phyloP scores from a whole-genome alignment of 2,797 vertebrate genomes.

The Gymnoscopelus braueri region DNA sequence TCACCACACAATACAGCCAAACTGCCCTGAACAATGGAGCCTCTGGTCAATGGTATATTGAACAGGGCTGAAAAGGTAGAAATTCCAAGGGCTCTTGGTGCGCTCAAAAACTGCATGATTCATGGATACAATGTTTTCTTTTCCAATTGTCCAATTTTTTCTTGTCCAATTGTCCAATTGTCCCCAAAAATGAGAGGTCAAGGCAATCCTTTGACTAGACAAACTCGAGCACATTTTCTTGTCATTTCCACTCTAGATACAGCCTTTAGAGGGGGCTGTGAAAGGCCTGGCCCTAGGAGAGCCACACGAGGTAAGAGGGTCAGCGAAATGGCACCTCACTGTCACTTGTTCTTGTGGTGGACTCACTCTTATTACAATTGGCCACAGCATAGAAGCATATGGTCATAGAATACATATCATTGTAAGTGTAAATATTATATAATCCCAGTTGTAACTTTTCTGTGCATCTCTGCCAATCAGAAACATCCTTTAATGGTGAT shows the following conservation, averaged over 20 bases:
- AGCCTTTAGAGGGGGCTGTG: slow-evolving; percentile 44
- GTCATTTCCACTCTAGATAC: slow-evolving; percentile 62
- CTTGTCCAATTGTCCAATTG: no score
- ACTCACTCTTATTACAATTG: not conserved
- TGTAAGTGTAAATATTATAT: no score
- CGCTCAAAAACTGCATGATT: not conserved
- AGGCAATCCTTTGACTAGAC: not conserved
- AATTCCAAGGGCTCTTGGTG: not conserved
- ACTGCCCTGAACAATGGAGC: no score
- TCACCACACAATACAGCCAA: no score
- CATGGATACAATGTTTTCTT: no score
- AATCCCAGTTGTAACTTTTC: slow-evolving; percentile 1
- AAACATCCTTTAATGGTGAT: slow-evolving; percentile 73
- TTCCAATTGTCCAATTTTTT: no score
- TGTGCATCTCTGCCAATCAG: slow-evolving; percentile 64
- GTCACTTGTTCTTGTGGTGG: slow-evolving; percentile 7
- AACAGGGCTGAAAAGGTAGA: not conserved
- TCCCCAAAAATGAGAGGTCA: slow-evolving; percentile 2
- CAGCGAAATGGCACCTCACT: not conserved
- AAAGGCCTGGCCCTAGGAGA: slow-evolving; percentile 41
- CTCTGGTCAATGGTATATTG: no score
- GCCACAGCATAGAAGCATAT: not conserved
- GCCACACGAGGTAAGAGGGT: slow-evolving; percentile 55
- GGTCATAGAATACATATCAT: no score
- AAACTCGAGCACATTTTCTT: slow-evolving; percentile 5